Evolutionary conservation across 2,888 invertebrate species (phyloP), one percentile per base, ranked within the genome.

Genomic region (Eustalomyia histrio): DNA sequence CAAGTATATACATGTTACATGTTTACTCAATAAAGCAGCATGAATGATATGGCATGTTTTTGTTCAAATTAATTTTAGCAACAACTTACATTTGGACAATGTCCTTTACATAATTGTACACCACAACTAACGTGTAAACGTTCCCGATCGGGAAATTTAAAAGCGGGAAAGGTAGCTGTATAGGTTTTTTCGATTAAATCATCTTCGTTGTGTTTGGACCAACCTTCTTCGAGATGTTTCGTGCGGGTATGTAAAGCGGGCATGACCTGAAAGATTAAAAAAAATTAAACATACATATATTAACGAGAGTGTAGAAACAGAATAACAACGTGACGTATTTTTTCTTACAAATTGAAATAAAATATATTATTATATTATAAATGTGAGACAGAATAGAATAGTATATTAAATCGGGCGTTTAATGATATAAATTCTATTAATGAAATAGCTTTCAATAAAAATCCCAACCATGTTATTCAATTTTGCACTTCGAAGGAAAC

Each of bases 91-190:
- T 92, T 90, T 0, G 93, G 93, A 87, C 96, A 96, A 82, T 91
- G 92, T 64, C 94, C 94, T 89, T 94, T 93, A 87, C 96, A 96
- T n/a, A 96, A 90, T 84, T 95, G 94, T 55, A 96, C 92, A 17
- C 93, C 93, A 89, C 96, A 96, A n/a, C 94, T 94, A 58, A 96
- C 91, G 89, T 96, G 96, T 52, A 96, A 90, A 80, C 94, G 93
- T 80, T 95, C 95, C 83, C 95, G 92, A 86, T 95, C 95, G 4
- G 96, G 96, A 89, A 96, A 96, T 87, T 95, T 95, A 86, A 96
- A 96, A 5, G 96, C 96, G 0, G 95, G 93, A 90, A 96, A 96
- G 17, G 93, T 94, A 0, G 95, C 92, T 7, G 88, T 86, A 83
- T 89, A 91, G 67, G 87, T 87, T 76, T 89, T 90, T 84, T 91